Conservation (phyloP, 2,113 vertebrate species). For the Phasianus colchicus region DNA sequence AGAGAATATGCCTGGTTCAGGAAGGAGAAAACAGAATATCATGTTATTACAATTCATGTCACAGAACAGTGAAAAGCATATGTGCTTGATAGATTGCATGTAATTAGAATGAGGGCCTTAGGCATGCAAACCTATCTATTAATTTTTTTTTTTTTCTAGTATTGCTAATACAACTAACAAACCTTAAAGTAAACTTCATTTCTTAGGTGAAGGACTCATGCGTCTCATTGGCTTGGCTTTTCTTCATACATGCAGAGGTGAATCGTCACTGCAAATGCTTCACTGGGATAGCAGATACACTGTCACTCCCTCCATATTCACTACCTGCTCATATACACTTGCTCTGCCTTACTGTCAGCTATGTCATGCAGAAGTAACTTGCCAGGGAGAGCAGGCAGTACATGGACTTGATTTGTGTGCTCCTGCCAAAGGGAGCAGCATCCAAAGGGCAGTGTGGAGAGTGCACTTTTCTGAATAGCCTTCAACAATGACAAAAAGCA, state of each 20-base stretch:
- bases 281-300: neutral
- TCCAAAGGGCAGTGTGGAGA: neutral
- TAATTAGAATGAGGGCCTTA: conserved; percentile 12
- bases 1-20: neutral
- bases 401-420: neutral
- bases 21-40: neutral
- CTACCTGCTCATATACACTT: neutral
- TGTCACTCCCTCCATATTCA: neutral
- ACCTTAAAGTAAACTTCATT: conserved; percentile 47
- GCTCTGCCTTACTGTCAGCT: neutral
- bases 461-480: neutral
- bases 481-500: neutral
- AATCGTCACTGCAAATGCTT: neutral
- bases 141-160: neutral
- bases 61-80: conserved; percentile 40
- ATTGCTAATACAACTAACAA: conserved; percentile 27
- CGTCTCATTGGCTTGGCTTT: neutral
- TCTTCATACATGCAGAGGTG: neutral
- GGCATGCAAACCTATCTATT: neutral
- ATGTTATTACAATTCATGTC: neutral
- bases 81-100: neutral
- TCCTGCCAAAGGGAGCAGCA: neutral
- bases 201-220: conserved; percentile 18
- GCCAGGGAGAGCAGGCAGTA: neutral
- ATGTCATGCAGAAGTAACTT: neutral